Conservation (phyloP, 2,113 vertebrate genomes). For the Puma concolor region DNA sequence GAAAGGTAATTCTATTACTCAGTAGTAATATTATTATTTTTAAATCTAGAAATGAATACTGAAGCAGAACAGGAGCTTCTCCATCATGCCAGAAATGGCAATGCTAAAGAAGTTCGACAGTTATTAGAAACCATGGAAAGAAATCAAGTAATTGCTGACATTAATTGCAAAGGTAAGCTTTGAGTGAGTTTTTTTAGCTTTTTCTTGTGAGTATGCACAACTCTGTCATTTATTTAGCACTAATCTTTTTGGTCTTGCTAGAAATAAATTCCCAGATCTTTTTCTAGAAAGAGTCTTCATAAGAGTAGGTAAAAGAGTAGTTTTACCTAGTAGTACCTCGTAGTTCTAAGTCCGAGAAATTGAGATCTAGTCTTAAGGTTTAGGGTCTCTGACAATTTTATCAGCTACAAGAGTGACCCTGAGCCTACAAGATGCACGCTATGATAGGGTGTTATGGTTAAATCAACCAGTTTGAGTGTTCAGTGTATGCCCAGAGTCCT, state of each 20-base stretch:
- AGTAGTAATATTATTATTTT: background rate
- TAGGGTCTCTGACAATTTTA: background rate
- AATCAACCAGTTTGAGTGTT: background rate
- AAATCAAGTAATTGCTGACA: constrained; percentile 88
- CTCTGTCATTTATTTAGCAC: background rate
- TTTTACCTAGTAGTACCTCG: background rate
- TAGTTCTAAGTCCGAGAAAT: background rate
- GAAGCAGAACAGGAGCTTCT: constrained; percentile 94
- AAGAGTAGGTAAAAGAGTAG: background rate
- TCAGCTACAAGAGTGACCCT: background rate
- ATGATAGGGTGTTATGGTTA: background rate
- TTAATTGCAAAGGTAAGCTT: constrained; percentile 97
- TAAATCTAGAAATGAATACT: constrained; percentile 84
- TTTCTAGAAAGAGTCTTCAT: background rate
- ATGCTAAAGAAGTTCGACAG: constrained; percentile 88
- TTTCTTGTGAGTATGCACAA: background rate
- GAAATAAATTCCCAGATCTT: background rate
- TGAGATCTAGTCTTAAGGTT: background rate
- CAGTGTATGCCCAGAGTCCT: background rate
- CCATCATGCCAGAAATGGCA: constrained; percentile 93
- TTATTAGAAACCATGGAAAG: constrained; percentile 88
- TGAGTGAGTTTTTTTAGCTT: background rate
- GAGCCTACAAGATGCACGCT: background rate
- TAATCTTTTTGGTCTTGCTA: background rate
- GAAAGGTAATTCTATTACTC: background rate